A percentile compares a stretch with the other conserved stretches of the same genome.
Evolutionary conservation across 2,888 invertebrate genomes (phyloP).

Genomic region (Orchesellides sinensis): DNA sequence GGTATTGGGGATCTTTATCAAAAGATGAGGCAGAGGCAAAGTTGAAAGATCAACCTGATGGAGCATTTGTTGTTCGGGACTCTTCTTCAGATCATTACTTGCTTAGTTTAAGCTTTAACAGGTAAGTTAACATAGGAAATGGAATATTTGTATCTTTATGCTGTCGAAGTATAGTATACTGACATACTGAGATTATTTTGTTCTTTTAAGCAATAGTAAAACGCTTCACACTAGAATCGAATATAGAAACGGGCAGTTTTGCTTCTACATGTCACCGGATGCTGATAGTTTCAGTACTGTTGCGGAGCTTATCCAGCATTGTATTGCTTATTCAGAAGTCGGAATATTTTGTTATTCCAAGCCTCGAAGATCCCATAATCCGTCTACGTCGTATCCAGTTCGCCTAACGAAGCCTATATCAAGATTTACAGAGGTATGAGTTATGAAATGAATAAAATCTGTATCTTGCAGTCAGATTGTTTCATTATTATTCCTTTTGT

Average conservation of each 20-base stretch:
- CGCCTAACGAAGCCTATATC: slow-evolving; percentile 86
- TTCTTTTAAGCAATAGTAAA: slow-evolving; percentile 80
- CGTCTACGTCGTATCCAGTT: slow-evolving; percentile 82
- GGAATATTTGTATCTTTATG: neutral
- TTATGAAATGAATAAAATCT: neutral
- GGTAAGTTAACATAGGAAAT: slow-evolving; percentile 76
- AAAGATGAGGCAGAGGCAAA: slow-evolving; percentile 85
- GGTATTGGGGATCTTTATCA: slow-evolving; percentile 90
- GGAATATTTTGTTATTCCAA: slow-evolving; percentile 86
- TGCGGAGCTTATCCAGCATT: slow-evolving; percentile 85
- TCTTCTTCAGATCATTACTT: slow-evolving; percentile 85
- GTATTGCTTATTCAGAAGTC: slow-evolving; percentile 84
- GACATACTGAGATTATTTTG: too few relatives aligned
- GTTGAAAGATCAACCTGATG: slow-evolving; percentile 84
- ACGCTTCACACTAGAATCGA: slow-evolving; percentile 87
- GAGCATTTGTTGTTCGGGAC: slow-evolving; percentile 88
- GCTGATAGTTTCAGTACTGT: slow-evolving; percentile 80
- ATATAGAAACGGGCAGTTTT: slow-evolving; percentile 83
- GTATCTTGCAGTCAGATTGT: too few relatives aligned
- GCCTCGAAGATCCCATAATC: slow-evolving; percentile 82
- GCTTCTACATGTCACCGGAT: slow-evolving; percentile 79
- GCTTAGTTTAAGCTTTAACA: slow-evolving; percentile 86
- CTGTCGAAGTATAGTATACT: too few relatives aligned
- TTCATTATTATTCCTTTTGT: slow-evolving; percentile 1
- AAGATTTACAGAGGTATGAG: slow-evolving; percentile 82